Percentiles rank a stretch among this genome's conserved stretches.
phyloP scores from a whole-genome alignment of 2,113 vertebrate genomes.

The Rhinogobius similis region DNA sequence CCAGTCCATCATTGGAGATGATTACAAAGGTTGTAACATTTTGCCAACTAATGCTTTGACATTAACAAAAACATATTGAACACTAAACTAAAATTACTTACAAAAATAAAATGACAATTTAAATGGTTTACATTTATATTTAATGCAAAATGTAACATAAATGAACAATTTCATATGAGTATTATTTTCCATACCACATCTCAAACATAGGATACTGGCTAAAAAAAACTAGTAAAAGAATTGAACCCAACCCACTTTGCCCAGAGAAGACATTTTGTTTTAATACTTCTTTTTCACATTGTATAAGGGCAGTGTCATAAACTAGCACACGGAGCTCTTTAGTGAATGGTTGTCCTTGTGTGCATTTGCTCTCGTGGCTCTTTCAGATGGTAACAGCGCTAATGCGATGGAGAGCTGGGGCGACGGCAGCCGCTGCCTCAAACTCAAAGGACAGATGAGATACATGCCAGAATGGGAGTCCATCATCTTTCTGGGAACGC shows the following conservation, averaged over 20 bases:
- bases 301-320: background rate
- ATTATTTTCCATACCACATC: too few species aligned
- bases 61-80: background rate
- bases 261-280: too few species aligned
- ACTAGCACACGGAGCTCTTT: slow-evolving; percentile 3
- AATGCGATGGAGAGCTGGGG: slow-evolving; percentile 78
- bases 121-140: background rate
- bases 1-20: slow-evolving; percentile 78
- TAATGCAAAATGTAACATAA: too few species aligned
- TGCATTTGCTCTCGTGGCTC: slow-evolving; percentile 7
- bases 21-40: slow-evolving; percentile 75
- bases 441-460: slow-evolving; percentile 80
- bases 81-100: background rate
- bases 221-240: too few species aligned
- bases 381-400: slow-evolving; percentile 73
- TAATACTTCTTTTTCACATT: background rate
- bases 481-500: slow-evolving; percentile 80
- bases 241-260: too few species aligned
- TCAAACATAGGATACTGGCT: too few species aligned
- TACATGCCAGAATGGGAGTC: slow-evolving; percentile 81
- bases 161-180: too few species aligned
- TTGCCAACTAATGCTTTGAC: slow-evolving; percentile 6
- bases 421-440: slow-evolving; percentile 75
- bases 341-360: slow-evolving; percentile 13
- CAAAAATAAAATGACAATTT: too few species aligned